A percentile compares a stretch with the other conserved stretches of the same genome.
phyloP scores from a whole-genome alignment of 2,113 vertebrate genomes.

The Callocephalon fimbriatum region DNA sequence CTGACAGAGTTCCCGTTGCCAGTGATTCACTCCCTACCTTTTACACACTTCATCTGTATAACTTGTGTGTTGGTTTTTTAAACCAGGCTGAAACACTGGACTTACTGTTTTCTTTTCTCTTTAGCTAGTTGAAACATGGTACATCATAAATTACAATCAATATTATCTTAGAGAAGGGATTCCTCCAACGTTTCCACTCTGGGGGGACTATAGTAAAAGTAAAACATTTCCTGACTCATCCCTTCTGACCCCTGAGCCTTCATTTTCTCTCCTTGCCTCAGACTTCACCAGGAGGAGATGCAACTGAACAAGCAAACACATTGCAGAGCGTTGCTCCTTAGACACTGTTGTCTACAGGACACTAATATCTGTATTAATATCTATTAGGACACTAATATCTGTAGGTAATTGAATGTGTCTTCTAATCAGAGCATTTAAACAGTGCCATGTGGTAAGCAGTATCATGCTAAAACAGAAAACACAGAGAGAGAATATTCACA shows the following conservation, averaged over 20 bases:
- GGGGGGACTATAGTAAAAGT: not conserved
- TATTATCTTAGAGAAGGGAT: constrained; percentile 8
- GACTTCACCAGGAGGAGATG: not conserved
- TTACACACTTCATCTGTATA: constrained; percentile 66
- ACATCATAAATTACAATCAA: not conserved
- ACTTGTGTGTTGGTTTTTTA: not conserved
- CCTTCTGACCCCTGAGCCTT: not conserved
- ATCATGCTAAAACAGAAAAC: not conserved
- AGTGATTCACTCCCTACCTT: constrained; percentile 76
- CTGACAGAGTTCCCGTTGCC: constrained; percentile 73
- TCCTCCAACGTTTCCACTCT: not conserved
- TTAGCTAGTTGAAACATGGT: not conserved
- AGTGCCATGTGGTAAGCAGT: not conserved
- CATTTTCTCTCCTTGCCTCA: accelerated
- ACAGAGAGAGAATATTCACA: not conserved
- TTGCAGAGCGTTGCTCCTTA: not conserved
- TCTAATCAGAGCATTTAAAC: not conserved
- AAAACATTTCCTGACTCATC: not conserved
- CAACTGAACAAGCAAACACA: not conserved
- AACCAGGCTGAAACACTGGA: constrained; percentile 28
- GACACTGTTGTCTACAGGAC: not conserved
- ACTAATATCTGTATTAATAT: not conserved
- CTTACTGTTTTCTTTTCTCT: constrained; percentile 4
- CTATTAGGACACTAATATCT: not conserved
- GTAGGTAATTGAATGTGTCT: not conserved